Base-by-base conservation (phyloP, 2,797 vertebrate species). In the Pseudomugil tenellus region DNA sequence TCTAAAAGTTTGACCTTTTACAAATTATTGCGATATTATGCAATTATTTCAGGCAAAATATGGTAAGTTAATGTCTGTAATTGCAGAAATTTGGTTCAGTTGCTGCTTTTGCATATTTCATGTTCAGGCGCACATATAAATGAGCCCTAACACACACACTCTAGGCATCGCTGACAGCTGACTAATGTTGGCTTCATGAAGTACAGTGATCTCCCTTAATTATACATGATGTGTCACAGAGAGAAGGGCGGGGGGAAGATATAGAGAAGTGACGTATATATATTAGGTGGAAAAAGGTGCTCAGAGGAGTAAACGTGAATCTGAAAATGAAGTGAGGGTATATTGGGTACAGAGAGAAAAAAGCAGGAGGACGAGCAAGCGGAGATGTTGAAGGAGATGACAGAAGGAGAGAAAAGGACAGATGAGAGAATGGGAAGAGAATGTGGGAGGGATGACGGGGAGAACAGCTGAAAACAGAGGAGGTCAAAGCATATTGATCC, bases 121-220 rank as follows among this genome's bases (percentile, higher is more conserved):
- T 81, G 66, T 19, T 32, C 52, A 53, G 37, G 54, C 57, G 46
- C 74, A 75, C 62, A 75, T 63, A 70, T 21, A 49, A 25, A 31
- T 26, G 13, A 21, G 37, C 51, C 35, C 67, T 3, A 25, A 64
- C 34, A 55, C 61, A 77, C 72, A 77, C 54, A 62, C 25, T 61
- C 12, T 54, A 65, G 7, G 77, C 80, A 83, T 90, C 72, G 2
- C 81, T 87, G 87, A 83, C 88, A 89, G 77, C 76, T 85, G 87
- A 93, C 70, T 82, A 84, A 91, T 91, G 91, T 84, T 70, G 74
- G 83, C 72, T 75, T 80, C 80, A 79, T 83, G 86, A 85, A 85
- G 89, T 87, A 87, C 85, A 90, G 87, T 86, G 87, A 93, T 93
- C 89, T 62, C 61, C 66, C 57, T 94, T 87, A 94, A 94, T 93